Base-by-base conservation (phyloP, 1,140 invertebrate genomes). In the Apis laboriosa region DNA sequence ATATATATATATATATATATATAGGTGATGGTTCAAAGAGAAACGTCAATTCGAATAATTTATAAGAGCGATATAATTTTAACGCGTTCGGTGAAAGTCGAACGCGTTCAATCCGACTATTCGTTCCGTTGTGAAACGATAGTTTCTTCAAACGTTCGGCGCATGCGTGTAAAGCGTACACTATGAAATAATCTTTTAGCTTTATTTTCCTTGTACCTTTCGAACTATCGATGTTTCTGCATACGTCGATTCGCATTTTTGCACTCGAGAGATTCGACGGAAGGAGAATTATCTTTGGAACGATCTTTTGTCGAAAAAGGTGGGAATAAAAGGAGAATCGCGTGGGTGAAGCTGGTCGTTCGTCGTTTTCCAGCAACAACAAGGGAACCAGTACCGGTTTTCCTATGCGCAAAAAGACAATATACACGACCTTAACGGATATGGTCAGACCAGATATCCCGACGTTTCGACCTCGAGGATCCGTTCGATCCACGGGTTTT, bases 371-470 rank as follows among this genome's bases (percentile, higher is more conserved):
- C 77, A 73, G 34, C 66, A 71, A 60, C 55, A 67, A 71, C 56
- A 63, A 68, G 73, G 73, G 83, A 77, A 83, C 81, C 85, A 53
- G 84, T 88, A 91, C 89, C 89, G 86, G 90, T 89, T 91, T 85
- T 71, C 70, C 75, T 82, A 73, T 66, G 68, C 85, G 80, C 88
- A 89, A 91, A 89, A 89, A 90, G 83, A 91, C 88, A 91, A 91
- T 90, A 79, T 85, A 7, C 66, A 68, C 80, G 90, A 91, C 90
- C 90, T 91, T 91, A 90, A 71, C 90, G 83, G 84, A 91, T 91
- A 91, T 91, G 90, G 90, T 76, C 85, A 91, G 88, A 91, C 90
- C 83, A 88, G 90, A 90, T 77, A 82, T 86, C 87, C 88, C 66
- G 64, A 60, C 84, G 81, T 66, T 43, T 43, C 70, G 78, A 51